A percentile compares a stretch with the other conserved stretches of the same genome.
phyloP scores from a whole-genome alignment of 2,113 vertebrate genomes.

The Protobothrops flavoviridis region DNA sequence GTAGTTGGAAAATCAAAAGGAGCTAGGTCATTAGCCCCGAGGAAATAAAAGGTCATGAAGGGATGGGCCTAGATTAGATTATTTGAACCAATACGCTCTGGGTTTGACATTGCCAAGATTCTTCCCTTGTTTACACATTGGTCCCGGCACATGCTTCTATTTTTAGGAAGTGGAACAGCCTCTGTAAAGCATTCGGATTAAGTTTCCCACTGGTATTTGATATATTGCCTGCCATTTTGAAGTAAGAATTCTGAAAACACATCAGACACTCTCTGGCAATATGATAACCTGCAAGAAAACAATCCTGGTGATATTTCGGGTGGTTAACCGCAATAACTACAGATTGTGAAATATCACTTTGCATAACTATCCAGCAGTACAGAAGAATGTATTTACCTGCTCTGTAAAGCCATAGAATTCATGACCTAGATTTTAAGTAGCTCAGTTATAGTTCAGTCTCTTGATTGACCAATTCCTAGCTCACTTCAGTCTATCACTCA shows the following conservation, averaged over 20 bases:
- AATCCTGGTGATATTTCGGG: not conserved
- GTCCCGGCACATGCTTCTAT: not conserved
- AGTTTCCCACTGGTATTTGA: not conserved
- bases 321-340: not conserved
- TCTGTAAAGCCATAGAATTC: not conserved
- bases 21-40: not conserved
- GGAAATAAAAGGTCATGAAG: not conserved
- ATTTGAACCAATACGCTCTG: not conserved
- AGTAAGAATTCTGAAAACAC: not conserved
- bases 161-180: not conserved
- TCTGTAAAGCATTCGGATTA: not conserved
- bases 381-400: not conserved
- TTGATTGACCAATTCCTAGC: not conserved
- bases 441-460: not conserved
- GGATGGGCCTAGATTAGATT: not conserved
- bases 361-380: not conserved
- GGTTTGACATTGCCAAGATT: not conserved
- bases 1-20: not conserved
- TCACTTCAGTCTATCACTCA: not conserved
- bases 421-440: not conserved
- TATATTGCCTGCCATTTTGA: not conserved
- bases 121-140: not conserved
- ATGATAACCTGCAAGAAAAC: too few relatives aligned
- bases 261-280: not conserved
- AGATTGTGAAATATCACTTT: not conserved